A percentile compares a stretch with the other conserved stretches of the same genome.
phyloP scores from a whole-genome alignment of 2,888 invertebrate species.

The Conops quadrifasciatus region DNA sequence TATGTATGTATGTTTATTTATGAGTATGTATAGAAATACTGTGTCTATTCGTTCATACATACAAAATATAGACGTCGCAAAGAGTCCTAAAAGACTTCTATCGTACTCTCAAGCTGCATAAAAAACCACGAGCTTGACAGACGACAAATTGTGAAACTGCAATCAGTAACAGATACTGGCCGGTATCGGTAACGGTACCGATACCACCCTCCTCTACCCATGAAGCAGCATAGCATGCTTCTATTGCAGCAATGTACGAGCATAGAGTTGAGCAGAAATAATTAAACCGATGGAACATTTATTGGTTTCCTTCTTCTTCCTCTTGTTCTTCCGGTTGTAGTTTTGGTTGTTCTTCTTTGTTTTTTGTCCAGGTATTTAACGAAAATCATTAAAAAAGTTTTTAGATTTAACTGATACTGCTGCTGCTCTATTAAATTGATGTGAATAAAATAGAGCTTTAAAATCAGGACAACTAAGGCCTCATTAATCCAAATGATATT shows the following conservation, averaged over 20 bases:
- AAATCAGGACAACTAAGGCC: too few relatives aligned
- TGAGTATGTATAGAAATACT: background rate
- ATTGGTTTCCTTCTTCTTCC: constrained; percentile 3
- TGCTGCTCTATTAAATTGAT: too few relatives aligned
- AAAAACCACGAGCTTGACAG: background rate
- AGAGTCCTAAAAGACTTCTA: background rate
- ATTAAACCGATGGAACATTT: constrained; percentile 52
- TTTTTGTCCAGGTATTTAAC: too few relatives aligned
- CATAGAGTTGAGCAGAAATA: constrained; percentile 39
- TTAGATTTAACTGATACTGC: constrained; percentile 13
- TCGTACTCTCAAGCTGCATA: background rate
- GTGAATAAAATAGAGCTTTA: too few relatives aligned
- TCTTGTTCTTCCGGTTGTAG: background rate
- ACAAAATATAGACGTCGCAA: background rate
- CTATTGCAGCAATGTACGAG: background rate
- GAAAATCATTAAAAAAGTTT: background rate
- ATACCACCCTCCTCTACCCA: background rate
- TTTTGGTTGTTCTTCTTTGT: background rate
- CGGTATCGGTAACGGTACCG: background rate
- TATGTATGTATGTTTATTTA: too few relatives aligned
- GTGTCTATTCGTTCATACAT: background rate
- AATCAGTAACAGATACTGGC: background rate
- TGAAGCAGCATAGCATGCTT: too few relatives aligned
- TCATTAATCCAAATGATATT: too few relatives aligned
- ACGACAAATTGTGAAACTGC: background rate